A percentile compares a stretch with the other conserved stretches of the same genome.
phyloP scores from a whole-genome alignment of 1,140 invertebrate genomes.

The Chymomyza costata region DNA sequence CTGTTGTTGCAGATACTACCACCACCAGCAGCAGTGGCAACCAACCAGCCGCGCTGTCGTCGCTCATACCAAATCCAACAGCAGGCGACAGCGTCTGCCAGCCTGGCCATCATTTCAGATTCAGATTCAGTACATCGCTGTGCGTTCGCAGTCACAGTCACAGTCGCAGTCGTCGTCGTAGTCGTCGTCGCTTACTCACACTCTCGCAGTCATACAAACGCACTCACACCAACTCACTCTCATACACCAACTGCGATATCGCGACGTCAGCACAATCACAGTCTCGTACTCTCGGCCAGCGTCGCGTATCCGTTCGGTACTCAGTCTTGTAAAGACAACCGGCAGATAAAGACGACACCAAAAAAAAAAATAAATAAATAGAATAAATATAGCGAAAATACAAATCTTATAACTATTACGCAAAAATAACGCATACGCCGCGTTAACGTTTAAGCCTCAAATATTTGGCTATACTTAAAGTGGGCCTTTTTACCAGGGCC shows the following conservation, averaged over 20 bases:
- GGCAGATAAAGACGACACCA: slow-evolving; percentile 70
- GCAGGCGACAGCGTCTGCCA: slow-evolving; percentile 9
- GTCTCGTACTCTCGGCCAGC: slow-evolving; percentile 28
- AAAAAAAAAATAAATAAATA: slow-evolving; percentile 14
- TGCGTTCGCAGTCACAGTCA: slow-evolving; percentile 51
- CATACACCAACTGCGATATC: no score
- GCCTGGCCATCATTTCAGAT: slow-evolving; percentile 44
- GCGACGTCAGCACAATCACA: neutral
- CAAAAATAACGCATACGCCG: slow-evolving; percentile 22
- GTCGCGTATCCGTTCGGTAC: slow-evolving; percentile 54
- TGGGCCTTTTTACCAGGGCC: slow-evolving; percentile 21
- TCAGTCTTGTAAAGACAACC: slow-evolving; percentile 73
- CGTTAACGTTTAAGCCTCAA: slow-evolving; percentile 12
- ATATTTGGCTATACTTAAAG: no score
- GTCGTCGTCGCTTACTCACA: slow-evolving; percentile 15
- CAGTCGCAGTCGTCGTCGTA: slow-evolving; percentile 24
- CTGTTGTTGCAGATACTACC: neutral
- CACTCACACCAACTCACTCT: slow-evolving; percentile 7
- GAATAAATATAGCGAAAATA: slow-evolving; percentile 1
- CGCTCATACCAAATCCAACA: slow-evolving; percentile 23
- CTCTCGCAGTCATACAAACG: slow-evolving; percentile 6
- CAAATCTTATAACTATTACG: neutral
- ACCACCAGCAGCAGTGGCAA: no score
- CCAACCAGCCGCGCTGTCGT: slow-evolving; percentile 2
- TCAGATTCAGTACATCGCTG: slow-evolving; percentile 56